These are phyloP conservation scores for Tringa solitaria DNA, from an alignment of 2,113 vertebrate species.

Conservation along the genomic window DNA sequence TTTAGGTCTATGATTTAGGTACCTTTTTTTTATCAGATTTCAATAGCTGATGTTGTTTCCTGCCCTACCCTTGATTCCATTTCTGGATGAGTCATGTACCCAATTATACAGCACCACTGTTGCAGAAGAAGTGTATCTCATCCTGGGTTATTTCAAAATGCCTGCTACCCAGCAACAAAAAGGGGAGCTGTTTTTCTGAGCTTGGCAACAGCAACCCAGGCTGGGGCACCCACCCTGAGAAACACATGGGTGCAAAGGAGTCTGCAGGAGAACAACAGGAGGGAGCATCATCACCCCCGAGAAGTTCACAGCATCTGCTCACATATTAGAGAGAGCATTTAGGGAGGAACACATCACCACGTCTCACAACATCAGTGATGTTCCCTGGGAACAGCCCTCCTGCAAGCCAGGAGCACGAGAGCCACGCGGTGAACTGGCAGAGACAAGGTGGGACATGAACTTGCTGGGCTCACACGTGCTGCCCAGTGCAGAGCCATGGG, in stretches of 20 bases:
- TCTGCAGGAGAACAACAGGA: background rate
- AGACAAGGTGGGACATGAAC: background rate
- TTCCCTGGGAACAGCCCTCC: background rate
- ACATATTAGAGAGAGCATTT: no score
- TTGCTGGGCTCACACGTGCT: background rate
- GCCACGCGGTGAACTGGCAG: fast-evolving
- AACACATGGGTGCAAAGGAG: background rate
- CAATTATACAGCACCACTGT: fast-evolving
- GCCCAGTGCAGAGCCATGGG: background rate
- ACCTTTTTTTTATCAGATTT: background rate
- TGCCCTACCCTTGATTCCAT: background rate
- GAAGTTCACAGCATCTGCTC: background rate
- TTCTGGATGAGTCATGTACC: fast-evolving
- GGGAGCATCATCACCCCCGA: background rate
- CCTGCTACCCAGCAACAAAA: background rate
- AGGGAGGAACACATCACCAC: background rate
- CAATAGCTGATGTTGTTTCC: background rate
- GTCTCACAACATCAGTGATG: background rate
- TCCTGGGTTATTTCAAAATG: background rate
- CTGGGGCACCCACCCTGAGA: background rate
- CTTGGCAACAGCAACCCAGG: background rate
- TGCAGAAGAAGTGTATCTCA: background rate
- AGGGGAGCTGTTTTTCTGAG: background rate
- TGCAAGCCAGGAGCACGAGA: background rate
- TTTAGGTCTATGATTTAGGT: background rate